Conservation (phyloP, 2,113 vertebrate genomes). For the Callorhinus ursinus region DNA sequence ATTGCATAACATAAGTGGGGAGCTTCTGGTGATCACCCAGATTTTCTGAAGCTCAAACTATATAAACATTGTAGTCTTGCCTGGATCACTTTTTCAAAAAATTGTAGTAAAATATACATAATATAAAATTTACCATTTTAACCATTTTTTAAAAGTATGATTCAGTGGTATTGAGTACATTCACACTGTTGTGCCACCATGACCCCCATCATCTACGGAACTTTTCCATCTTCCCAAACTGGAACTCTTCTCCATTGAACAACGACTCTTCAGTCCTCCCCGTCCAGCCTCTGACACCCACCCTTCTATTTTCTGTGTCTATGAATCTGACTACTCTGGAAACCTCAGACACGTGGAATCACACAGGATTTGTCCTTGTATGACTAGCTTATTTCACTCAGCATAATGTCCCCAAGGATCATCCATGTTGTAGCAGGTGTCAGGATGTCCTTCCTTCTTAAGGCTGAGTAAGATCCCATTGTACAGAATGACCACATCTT, state of each 20-base stretch:
- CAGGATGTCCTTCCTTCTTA: not conserved
- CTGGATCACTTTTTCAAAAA: not conserved
- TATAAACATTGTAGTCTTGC: too few species aligned
- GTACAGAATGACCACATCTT: not conserved
- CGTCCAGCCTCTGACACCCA: too few species aligned
- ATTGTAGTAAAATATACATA: not conserved
- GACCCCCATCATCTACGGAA: not conserved
- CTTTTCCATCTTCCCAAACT: not conserved
- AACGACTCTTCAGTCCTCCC: fast-evolving
- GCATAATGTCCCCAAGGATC: fast-evolving
- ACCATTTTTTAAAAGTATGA: not conserved
- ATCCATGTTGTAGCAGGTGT: fast-evolving
- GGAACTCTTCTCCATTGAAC: not conserved
- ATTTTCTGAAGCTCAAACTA: not conserved
- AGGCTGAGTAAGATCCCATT: not conserved
- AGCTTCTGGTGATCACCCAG: too few species aligned
- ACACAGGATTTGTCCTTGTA: not conserved
- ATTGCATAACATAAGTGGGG: not conserved
- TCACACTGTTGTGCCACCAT: not conserved
- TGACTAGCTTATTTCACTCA: not conserved
- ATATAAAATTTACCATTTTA: not conserved
- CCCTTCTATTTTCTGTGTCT: not conserved
- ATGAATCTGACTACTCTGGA: not conserved
- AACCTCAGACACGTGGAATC: not conserved
- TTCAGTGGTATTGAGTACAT: not conserved